Percentiles rank a stretch among this genome's conserved stretches.
phyloP scores from a whole-genome alignment of 2,113 vertebrate species.

The Myxocyprinus asiaticus region DNA sequence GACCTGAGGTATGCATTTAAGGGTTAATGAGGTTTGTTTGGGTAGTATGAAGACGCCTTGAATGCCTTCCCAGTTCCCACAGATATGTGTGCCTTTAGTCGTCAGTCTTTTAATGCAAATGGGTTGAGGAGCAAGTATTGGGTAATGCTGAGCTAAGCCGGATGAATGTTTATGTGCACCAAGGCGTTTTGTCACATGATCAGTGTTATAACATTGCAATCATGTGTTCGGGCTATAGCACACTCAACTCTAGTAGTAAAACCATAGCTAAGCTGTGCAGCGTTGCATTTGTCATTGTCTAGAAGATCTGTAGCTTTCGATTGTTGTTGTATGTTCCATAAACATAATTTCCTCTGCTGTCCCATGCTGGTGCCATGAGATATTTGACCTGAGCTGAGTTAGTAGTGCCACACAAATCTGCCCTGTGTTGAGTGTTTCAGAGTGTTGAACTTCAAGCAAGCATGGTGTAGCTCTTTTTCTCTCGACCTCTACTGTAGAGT shows the following conservation, averaged over 20 bases:
- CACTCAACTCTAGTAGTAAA: not conserved
- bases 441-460: not conserved
- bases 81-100: conserved; percentile 46
- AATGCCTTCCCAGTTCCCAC: conserved; percentile 7
- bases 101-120: not conserved
- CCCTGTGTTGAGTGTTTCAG: not conserved
- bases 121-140: conserved; percentile 6
- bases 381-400: not conserved
- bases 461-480: not conserved
- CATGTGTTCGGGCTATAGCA: no score
- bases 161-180: not conserved
- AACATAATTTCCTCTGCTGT: conserved; percentile 11
- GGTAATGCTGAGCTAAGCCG: not conserved
- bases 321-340: not conserved
- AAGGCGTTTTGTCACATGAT: not conserved
- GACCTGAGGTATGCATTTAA: not conserved
- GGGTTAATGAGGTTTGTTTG: not conserved
- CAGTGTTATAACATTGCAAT: conserved; percentile 53
- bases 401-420: not conserved
- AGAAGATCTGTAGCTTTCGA: not conserved
- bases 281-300: not conserved
- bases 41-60: not conserved
- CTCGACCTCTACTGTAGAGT: no score
- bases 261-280: no score
- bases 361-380: conserved; percentile 17